Evolutionary conservation across 2,888 invertebrate species (phyloP).

Genomic region (Drosophila falleni): DNA sequence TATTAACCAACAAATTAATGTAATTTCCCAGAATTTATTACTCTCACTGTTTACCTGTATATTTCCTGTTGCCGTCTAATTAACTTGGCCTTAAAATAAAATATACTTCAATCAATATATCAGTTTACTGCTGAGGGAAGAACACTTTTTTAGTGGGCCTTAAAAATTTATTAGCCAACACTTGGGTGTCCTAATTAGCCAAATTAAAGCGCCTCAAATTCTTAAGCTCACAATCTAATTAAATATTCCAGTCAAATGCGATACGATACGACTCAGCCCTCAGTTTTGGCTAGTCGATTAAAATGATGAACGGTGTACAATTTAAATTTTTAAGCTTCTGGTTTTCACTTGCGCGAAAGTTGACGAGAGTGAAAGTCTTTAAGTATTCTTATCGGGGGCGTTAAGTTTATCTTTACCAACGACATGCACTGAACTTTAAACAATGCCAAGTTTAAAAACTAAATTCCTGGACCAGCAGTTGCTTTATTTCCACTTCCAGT

Average conservation of each 20-base stretch:
- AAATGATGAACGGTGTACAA: constrained; percentile 62
- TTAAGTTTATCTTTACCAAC: constrained; percentile 13
- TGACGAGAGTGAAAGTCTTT: constrained; percentile 70
- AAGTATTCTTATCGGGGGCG: constrained; percentile 42
- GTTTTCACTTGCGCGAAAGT: constrained; percentile 75
- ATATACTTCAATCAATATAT: background rate
- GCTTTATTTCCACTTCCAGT: background rate
- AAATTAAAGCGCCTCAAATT: constrained; percentile 51
- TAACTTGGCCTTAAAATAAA: constrained; percentile 22
- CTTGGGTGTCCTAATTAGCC: constrained; percentile 72
- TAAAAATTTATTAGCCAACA: constrained; percentile 62
- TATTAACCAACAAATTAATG: constrained; percentile 1
- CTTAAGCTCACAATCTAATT: constrained; percentile 51
- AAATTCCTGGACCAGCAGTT: constrained; percentile 7
- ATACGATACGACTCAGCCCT: constrained; percentile 8
- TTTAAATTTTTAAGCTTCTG: constrained; percentile 64
- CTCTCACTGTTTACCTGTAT: background rate
- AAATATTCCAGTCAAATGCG: constrained; percentile 62
- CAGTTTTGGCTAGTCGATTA: constrained; percentile 54
- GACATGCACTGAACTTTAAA: constrained; percentile 26
- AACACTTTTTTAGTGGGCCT: constrained; percentile 49
- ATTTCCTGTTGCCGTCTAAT: constrained; percentile 20
- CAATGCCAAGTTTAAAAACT: constrained; percentile 8
- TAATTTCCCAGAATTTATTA: background rate
- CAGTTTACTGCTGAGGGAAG: constrained; percentile 8